These are phyloP conservation scores for Lasiurus cinereus DNA, from an alignment of 2,113 vertebrate genomes.

Conservation along the genomic window DNA sequence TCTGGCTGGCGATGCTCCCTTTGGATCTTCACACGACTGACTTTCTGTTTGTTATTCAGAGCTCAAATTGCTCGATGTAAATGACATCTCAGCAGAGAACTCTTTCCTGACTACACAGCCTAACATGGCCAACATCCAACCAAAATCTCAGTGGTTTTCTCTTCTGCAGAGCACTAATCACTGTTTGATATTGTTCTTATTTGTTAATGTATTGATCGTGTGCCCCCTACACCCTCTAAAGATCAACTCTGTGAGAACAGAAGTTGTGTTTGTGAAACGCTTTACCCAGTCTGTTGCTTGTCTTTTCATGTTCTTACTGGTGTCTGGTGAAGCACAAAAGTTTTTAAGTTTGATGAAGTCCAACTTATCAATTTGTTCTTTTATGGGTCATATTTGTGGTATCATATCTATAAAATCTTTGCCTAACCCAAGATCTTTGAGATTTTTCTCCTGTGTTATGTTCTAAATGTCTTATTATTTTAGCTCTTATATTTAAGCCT, in stretches of 20 bases:
- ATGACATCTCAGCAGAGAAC: not conserved
- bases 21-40: not conserved
- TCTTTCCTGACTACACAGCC: not conserved
- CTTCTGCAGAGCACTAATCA: not conserved
- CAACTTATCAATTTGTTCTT: not conserved
- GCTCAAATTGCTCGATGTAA: not conserved
- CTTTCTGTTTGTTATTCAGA: not conserved
- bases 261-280: not conserved
- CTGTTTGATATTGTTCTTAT: not conserved
- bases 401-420: not conserved
- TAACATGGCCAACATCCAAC: not conserved
- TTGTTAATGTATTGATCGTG: not conserved
- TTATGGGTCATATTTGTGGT: not conserved
- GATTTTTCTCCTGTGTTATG: not conserved
- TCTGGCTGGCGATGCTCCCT: not conserved
- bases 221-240: not conserved
- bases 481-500: not conserved
- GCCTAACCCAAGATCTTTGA: not conserved
- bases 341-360: not conserved
- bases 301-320: slow-evolving; percentile 5
- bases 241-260: not conserved
- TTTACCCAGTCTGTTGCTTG: not conserved
- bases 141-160: not conserved
- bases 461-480: not conserved
- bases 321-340: not conserved